These are phyloP conservation scores for Urophycis tenuis DNA, from an alignment of 2,797 vertebrate genomes.

Conservation along the genomic window DNA sequence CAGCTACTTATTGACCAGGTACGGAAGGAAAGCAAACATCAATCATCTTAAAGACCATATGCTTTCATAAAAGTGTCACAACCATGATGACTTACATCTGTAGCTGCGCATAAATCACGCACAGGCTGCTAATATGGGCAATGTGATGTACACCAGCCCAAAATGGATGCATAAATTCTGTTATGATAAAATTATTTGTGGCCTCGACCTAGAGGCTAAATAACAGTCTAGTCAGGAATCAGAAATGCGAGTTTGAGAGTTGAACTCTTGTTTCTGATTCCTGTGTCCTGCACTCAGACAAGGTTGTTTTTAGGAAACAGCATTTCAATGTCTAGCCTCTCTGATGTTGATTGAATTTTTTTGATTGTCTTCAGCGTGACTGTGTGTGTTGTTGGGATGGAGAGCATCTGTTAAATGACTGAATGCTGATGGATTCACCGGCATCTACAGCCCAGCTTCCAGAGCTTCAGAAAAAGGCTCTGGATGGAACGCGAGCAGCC, in stretches of 20 bases:
- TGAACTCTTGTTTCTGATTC: background rate
- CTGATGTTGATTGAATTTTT: background rate
- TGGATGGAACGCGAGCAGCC: background rate
- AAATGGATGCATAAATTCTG: background rate
- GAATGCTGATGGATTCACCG: background rate
- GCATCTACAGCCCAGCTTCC: background rate
- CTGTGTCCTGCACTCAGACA: background rate
- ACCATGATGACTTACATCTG: background rate
- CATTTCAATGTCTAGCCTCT: background rate
- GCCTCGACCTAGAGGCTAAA: background rate
- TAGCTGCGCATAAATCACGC: background rate
- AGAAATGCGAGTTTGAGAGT: background rate
- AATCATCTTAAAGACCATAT: background rate
- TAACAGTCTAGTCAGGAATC: background rate
- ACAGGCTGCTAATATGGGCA: background rate
- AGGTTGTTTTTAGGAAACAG: background rate
- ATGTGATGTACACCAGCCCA: background rate
- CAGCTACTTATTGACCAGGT: slow-evolving; percentile 29
- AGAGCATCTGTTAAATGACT: background rate
- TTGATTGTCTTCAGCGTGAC: background rate
- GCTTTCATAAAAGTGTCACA: background rate
- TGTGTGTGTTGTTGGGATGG: background rate
- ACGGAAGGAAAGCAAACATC: slow-evolving; percentile 4
- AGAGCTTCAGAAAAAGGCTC: background rate
- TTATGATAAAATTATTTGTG: background rate